Percentiles rank a stretch among this genome's conserved stretches.
These are phyloP conservation scores for Octopus bimaculoides DNA, from an alignment of 1,140 invertebrate species.

Conservation along the genomic window DNA sequence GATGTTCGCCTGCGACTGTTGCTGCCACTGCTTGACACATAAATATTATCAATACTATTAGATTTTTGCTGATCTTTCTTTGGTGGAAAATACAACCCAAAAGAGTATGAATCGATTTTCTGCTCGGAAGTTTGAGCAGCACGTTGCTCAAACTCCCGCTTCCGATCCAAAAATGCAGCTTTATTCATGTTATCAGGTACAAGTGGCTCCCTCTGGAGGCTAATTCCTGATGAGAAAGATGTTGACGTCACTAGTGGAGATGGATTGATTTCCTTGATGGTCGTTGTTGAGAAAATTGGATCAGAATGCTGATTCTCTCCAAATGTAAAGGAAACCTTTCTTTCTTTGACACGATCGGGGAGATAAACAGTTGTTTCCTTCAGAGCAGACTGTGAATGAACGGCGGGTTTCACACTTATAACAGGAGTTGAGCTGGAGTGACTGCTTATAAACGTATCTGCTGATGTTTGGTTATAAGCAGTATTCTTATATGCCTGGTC, in stretches of 20 bases:
- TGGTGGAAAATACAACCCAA: conserved; percentile 37
- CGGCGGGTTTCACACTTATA: not conserved
- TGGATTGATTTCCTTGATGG: not conserved
- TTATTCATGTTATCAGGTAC: conserved; percentile 24
- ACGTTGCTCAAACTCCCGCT: conserved; percentile 30
- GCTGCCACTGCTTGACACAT: not conserved
- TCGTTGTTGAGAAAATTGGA: not conserved
- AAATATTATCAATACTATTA: conserved; percentile 24
- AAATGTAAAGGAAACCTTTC: conserved; percentile 10
- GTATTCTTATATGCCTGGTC: conserved; percentile 47
- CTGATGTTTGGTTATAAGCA: conserved; percentile 17
- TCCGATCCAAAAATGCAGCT: conserved; percentile 27
- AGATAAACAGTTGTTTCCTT: not conserved
- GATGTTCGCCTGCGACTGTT: conserved; percentile 15
- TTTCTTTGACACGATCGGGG: not conserved
- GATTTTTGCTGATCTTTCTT: conserved; percentile 24
- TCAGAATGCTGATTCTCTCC: not conserved
- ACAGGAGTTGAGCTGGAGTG: not conserved
- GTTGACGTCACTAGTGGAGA: conserved; percentile 6
- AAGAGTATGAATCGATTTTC: conserved; percentile 30
- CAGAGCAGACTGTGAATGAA: not conserved
- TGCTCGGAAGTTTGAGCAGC: conserved; percentile 22
- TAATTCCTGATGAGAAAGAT: conserved; percentile 36
- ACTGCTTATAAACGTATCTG: not conserved
- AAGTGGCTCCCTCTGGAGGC: conserved; percentile 29